phyloP scores from a whole-genome alignment of 1,140 invertebrate genomes.

The Ceratoteleas bidentatus region DNA sequence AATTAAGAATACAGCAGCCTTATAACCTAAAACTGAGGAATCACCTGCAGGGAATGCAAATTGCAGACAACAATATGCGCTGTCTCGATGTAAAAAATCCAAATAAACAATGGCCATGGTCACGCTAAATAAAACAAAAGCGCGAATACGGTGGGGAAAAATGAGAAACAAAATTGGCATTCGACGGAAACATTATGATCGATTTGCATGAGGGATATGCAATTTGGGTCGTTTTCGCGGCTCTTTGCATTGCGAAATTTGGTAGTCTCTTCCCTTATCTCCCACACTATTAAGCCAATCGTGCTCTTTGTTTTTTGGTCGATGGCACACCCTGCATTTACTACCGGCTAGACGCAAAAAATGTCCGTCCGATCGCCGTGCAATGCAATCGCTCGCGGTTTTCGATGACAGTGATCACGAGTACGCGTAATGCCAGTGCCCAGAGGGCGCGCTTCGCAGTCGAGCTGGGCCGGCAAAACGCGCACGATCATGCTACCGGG shows the following conservation, averaged over 20 bases:
- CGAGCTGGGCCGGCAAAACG: slow-evolving; percentile 45
- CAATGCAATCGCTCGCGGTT: slow-evolving; percentile 69
- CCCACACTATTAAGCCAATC: slow-evolving; percentile 62
- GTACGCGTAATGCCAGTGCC: slow-evolving; percentile 75
- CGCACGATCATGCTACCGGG: slow-evolving; percentile 74
- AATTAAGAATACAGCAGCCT: too few species aligned
- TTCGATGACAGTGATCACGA: slow-evolving; percentile 75
- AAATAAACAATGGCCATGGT: slow-evolving; percentile 12
- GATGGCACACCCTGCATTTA: slow-evolving; percentile 78
- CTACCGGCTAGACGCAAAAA: slow-evolving; percentile 80
- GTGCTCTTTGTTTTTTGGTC: slow-evolving; percentile 36
- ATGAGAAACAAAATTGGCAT: slow-evolving; percentile 31
- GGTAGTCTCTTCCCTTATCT: slow-evolving; percentile 54
- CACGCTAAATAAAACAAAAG: slow-evolving; percentile 28
- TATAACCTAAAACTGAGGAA: too few species aligned
- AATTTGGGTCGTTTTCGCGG: slow-evolving; percentile 74
- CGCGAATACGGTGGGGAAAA: not conserved
- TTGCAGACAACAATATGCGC: not conserved
- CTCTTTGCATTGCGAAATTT: slow-evolving; percentile 66
- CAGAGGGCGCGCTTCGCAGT: slow-evolving; percentile 57
- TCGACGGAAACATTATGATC: slow-evolving; percentile 53
- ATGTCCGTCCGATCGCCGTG: slow-evolving; percentile 59
- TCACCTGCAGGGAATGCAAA: slow-evolving; percentile 2
- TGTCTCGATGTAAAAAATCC: slow-evolving; percentile 16
- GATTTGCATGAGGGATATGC: slow-evolving; percentile 78